Percentiles rank a stretch among this genome's conserved stretches.
Evolutionary conservation across 2,113 vertebrate species (phyloP).

Genomic region (Dasyprocta punctata): DNA sequence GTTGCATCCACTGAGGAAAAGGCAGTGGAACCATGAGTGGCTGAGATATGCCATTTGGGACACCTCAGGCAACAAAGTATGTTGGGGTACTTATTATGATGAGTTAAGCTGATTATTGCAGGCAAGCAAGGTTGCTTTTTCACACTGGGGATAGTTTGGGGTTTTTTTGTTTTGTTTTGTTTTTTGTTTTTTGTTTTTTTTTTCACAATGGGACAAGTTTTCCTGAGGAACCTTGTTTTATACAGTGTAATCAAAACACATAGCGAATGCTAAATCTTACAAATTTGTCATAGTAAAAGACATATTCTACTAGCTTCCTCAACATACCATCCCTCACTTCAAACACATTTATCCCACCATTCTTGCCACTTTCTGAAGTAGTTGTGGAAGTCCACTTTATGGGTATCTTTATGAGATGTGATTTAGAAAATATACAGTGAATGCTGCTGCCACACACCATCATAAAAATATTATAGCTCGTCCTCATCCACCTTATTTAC

Average conservation of each 20-base stretch:
- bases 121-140: background rate
- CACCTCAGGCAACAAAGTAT: background rate
- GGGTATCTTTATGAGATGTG: background rate
- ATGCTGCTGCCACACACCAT: background rate
- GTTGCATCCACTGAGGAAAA: background rate
- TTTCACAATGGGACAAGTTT: background rate
- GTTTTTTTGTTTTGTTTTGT: background rate
- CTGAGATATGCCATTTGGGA: too few species aligned
- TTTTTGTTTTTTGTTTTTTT: background rate
- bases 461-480: background rate
- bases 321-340: background rate
- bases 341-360: background rate
- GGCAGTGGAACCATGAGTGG: background rate
- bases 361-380: background rate
- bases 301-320: background rate
- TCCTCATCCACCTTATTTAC: background rate
- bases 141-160: background rate
- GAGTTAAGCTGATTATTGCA: background rate
- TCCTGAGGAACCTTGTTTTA: background rate
- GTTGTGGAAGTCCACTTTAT: background rate
- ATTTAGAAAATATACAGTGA: background rate
- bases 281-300: background rate
- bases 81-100: background rate
- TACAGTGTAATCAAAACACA: background rate
- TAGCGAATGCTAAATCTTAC: background rate